A percentile compares a stretch with the other conserved stretches of the same genome.
These are phyloP conservation scores for Caenorhabditis panamensis DNA, from an alignment of 2,888 invertebrate species.

Conservation along the genomic window DNA sequence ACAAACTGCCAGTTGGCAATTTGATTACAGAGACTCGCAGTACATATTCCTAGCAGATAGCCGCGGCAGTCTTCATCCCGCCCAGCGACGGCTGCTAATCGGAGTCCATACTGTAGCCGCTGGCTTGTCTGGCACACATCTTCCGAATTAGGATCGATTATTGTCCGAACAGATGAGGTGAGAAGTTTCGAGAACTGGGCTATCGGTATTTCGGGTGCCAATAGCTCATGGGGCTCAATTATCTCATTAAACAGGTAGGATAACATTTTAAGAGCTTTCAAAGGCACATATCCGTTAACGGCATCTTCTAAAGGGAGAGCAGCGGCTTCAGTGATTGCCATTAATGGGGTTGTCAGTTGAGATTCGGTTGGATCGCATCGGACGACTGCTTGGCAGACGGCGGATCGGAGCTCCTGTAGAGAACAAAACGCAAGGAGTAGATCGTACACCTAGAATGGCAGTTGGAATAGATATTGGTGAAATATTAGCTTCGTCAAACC, in stretches of 20 bases:
- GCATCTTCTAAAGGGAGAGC: slow-evolving; percentile 76
- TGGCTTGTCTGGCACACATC: slow-evolving; percentile 62
- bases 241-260: slow-evolving; percentile 68
- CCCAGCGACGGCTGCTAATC: slow-evolving; percentile 71
- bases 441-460: slow-evolving; percentile 82
- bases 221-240: slow-evolving; percentile 53
- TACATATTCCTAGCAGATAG: slow-evolving; percentile 65
- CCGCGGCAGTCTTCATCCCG: slow-evolving; percentile 73
- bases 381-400: slow-evolving; percentile 71
- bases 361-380: slow-evolving; percentile 57
- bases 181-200: slow-evolving; percentile 36
- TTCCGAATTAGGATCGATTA: slow-evolving; percentile 28
- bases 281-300: slow-evolving; percentile 66
- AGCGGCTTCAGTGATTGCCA: slow-evolving; percentile 76
- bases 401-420: slow-evolving; percentile 77
- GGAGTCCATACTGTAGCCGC: slow-evolving; percentile 78
- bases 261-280: slow-evolving; percentile 72
- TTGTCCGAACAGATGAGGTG: slow-evolving; percentile 51
- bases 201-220: slow-evolving; percentile 45
- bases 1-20: slow-evolving; percentile 71
- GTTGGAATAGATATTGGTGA: too few relatives aligned
- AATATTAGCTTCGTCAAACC: too few relatives aligned
- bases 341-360: slow-evolving; percentile 64
- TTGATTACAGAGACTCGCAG: slow-evolving; percentile 74
- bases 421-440: slow-evolving; percentile 81